Conservation (phyloP, 2,113 vertebrate genomes). For the Neopipo cinnamomea region DNA sequence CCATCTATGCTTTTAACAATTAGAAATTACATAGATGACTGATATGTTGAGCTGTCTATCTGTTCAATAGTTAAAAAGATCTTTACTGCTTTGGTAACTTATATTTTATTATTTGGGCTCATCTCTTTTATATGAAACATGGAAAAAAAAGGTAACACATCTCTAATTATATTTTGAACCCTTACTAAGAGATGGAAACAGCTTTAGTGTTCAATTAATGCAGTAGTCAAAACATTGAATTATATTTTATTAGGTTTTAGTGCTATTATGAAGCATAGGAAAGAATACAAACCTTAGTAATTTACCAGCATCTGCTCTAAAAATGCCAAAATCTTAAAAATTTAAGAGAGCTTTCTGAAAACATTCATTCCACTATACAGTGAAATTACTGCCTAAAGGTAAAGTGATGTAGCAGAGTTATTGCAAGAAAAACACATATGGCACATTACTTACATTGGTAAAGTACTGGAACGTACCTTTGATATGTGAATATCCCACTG, state of each 20-base stretch:
- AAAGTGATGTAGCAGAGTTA: constrained; percentile 24
- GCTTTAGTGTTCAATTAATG: not conserved
- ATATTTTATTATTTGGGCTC: not conserved
- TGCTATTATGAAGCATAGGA: not conserved
- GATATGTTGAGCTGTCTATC: not conserved
- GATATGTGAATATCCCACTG: not conserved
- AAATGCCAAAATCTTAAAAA: constrained; percentile 33
- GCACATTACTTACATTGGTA: not conserved
- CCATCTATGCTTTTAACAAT: not conserved
- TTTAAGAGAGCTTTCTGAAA: constrained; percentile 30
- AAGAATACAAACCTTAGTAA: constrained; percentile 1
- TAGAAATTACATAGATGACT: not conserved
- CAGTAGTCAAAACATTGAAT: not conserved
- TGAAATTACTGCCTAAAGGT: constrained; percentile 26
- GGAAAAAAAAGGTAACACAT: not conserved
- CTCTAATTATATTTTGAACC: not conserved
- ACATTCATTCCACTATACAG: not conserved
- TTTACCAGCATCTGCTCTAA: constrained; percentile 22
- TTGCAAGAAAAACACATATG: constrained; percentile 19
- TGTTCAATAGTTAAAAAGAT: not conserved
- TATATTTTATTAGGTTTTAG: constrained; percentile 21
- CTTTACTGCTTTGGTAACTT: not conserved
- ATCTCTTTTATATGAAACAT: not conserved
- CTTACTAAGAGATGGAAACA: not conserved
- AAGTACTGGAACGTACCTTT: not conserved